Evolutionary conservation across 2,888 invertebrate species (phyloP).

Genomic region (Lottia gigantea): DNA sequence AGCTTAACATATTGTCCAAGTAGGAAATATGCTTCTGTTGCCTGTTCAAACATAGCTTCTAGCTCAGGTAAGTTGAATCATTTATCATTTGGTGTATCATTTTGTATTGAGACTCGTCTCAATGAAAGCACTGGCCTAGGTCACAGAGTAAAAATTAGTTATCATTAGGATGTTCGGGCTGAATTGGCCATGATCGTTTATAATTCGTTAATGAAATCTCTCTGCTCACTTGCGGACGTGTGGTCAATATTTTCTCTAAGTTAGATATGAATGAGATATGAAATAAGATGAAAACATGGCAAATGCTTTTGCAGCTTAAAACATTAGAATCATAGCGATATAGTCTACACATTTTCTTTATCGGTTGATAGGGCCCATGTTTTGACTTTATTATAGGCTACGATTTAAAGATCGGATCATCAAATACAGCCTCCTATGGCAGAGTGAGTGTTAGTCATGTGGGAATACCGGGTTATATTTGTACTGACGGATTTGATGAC

Average conservation of each 20-base stretch:
- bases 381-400: background rate
- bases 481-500: constrained; percentile 48
- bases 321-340: background rate
- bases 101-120: too few relatives aligned
- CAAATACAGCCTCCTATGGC: constrained; percentile 26
- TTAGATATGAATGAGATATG: too few relatives aligned
- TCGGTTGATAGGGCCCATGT: too few relatives aligned
- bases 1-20: constrained; percentile 42
- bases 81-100: too few relatives aligned
- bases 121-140: too few relatives aligned
- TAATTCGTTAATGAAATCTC: background rate
- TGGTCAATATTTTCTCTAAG: background rate
- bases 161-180: constrained; percentile 6
- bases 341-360: background rate
- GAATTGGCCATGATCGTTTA: background rate
- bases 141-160: too few relatives aligned
- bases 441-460: constrained; percentile 43
- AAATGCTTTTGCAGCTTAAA: too few relatives aligned
- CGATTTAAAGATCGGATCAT: background rate
- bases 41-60: constrained; percentile 46
- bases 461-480: constrained; percentile 46
- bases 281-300: background rate
- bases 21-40: constrained; percentile 49
- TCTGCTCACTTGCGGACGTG: background rate
- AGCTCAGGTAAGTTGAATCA: constrained; percentile 38